A percentile compares a stretch with the other conserved stretches of the same genome.
Conservation (phyloP, 2,888 invertebrate genomes). For the Siphonodentalium dalli region DNA sequence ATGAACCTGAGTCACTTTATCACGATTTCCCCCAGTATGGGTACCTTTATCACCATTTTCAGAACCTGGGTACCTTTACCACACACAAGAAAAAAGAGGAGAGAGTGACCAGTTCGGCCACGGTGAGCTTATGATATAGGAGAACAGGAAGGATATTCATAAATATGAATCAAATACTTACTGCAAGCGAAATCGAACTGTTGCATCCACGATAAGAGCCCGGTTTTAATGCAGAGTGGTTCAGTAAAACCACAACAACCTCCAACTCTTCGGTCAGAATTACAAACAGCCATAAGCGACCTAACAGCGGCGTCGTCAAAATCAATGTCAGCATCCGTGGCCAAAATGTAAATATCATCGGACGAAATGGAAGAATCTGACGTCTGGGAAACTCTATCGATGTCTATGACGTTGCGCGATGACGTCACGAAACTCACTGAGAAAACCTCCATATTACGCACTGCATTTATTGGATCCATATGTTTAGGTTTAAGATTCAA, state of each 20-base stretch:
- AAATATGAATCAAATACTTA: constrained; percentile 3
- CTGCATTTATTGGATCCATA: no score
- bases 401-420: not conserved
- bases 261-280: constrained; percentile 35
- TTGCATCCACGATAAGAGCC: constrained; percentile 44
- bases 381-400: constrained; percentile 26
- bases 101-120: no score
- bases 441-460: no score
- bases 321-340: no score
- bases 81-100: not conserved
- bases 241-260: constrained; percentile 47
- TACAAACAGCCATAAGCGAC: constrained; percentile 36
- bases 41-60: no score
- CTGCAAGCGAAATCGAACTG: constrained; percentile 49
- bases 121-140: no score
- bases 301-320: constrained; percentile 37
- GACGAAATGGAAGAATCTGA: constrained; percentile 45
- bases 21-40: no score
- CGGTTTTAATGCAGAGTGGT: constrained; percentile 37
- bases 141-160: no score
- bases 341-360: constrained; percentile 48
- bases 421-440: not conserved
- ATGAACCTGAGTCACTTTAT: no score
- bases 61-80: no score
- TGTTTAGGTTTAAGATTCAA: no score